Base-by-base conservation (phyloP, 2,797 vertebrate species). In the Lepilemur ruficaudatus region DNA sequence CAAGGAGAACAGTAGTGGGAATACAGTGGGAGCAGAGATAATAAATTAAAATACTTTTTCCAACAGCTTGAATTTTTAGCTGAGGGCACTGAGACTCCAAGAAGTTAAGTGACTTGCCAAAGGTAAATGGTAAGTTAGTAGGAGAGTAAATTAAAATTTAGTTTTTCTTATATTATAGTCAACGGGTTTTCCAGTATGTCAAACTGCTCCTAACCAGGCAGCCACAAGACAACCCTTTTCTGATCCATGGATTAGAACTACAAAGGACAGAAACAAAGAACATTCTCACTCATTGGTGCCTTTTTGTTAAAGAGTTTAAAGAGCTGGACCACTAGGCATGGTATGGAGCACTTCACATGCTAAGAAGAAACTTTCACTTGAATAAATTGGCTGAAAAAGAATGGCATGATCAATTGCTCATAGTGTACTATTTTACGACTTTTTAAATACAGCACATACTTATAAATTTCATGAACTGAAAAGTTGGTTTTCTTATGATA, bases 231-330 rank as follows among this genome's bases (percentile, higher is more conserved):
- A 10, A n/a, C 5, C 43, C 35, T 63, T 81, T 76, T 48, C 28
- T 75, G 76, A 69, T 69, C 22, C 38, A 25, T 17, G 17, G 13
- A 13, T 90, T 67, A 81, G 55, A 81, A 88, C 9, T 23, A 84
- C 18, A 43, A 50, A 89, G 57, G 67, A 86, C 4, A 91, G 30
- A 70, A 57, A 93, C 15, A 23, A 86, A 83, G 65, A 73, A 35
- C 1, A n/a, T 43, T 72, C 35, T 25, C 38, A 50, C 32, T 15
- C 63, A 5, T 12, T 25, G 72, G 38, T 78, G 13, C 0, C n/a
- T 63, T 97, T 96, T 41, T 52, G 30, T 32, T 82, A 82, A 5
- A 52, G 73, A 55, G 23, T 85, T 92, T 93, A 63, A 86, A 95
- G 57, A 73, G 57, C 13, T 75, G 46, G 5, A 52, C 48, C 30